These are phyloP conservation scores for Pseudomugil tenellus DNA, from an alignment of 2,797 vertebrate species.

Conservation along the genomic window DNA sequence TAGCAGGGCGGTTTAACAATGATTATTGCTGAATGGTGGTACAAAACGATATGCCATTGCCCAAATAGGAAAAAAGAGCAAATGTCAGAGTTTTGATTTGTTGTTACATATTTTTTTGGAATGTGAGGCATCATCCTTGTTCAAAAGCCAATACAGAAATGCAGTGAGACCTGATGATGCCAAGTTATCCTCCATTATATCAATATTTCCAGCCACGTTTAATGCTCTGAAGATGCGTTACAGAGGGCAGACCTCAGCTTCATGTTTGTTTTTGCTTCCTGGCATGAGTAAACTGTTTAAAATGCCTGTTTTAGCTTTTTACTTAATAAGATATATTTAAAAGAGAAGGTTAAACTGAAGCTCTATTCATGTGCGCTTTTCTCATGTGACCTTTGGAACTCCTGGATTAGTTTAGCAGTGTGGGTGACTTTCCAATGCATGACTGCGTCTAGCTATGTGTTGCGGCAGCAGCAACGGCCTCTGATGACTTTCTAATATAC, in stretches of 20 bases:
- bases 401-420: slow-evolving; percentile 39
- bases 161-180: neutral
- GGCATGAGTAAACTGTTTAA: slow-evolving; percentile 18
- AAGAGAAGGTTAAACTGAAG: slow-evolving; percentile 37
- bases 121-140: slow-evolving; percentile 19
- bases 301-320: slow-evolving; percentile 8
- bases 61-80: slow-evolving; percentile 43
- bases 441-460: slow-evolving; percentile 30
- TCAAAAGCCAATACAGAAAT: slow-evolving; percentile 30
- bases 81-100: slow-evolving; percentile 49
- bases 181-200: neutral
- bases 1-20: slow-evolving; percentile 43
- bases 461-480: slow-evolving; percentile 14
- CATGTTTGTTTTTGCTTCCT: neutral
- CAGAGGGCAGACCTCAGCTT: neutral
- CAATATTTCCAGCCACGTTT: slow-evolving; percentile 19
- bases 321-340: slow-evolving; percentile 20
- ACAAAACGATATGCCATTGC: slow-evolving; percentile 48
- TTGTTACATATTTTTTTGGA: slow-evolving; percentile 30
- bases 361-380: slow-evolving; percentile 34
- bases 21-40: slow-evolving; percentile 39
- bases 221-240: slow-evolving; percentile 9
- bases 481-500: slow-evolving; percentile 55
- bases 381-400: slow-evolving; percentile 47
- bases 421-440: slow-evolving; percentile 53